Evolutionary conservation across 2,113 vertebrate species (phyloP), one percentile per base, ranked within the genome.

Genomic region (Echinops telfairi): DNA sequence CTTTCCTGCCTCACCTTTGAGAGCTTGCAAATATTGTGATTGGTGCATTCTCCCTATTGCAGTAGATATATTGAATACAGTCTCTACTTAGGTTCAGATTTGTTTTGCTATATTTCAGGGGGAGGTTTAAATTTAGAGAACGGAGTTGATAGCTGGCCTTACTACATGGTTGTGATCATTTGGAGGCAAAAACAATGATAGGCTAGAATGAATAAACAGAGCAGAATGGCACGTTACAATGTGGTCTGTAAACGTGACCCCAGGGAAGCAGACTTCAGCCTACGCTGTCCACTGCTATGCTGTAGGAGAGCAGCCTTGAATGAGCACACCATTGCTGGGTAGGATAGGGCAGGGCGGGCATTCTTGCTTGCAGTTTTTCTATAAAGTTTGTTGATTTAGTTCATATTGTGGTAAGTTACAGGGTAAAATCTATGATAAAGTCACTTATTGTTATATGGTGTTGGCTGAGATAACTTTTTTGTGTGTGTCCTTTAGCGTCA

Each of bases 111-210:
- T 76, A 57, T 53, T 92, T 84, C 27, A 53, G 47, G 47, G 12
- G 9, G 47, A 14, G 6, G 83, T 94, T 91, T 76, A 4, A 85
- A 31, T 89, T 77, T 68, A 83, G 58, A 90, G 83, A 92, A 20
- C 83, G 38, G 38, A 93, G 33, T 43, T 73, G 66, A 60, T 66
- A 83, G 64, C 29, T 93, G 31, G 47, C 22, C 33, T 79, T 5
- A 43, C 47, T 71, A 87, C 60, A 79, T 75, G 73, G 5, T 71
- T 64, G 36, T 29, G 27, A 27, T 60, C 83, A 75, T 64, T 68
- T 19, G 66, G n/a, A 87, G 16, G n/a, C 36, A 64, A 47, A 95
- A 77, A 71, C 0, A 6, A 40, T n/a, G 81, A 29, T 33, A 84
- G 33, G 38, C 57, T 40, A 70, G 33, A 75, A 84, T 27, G 38